Conservation (phyloP, 2,888 invertebrate species). For the Acronicta alni region DNA sequence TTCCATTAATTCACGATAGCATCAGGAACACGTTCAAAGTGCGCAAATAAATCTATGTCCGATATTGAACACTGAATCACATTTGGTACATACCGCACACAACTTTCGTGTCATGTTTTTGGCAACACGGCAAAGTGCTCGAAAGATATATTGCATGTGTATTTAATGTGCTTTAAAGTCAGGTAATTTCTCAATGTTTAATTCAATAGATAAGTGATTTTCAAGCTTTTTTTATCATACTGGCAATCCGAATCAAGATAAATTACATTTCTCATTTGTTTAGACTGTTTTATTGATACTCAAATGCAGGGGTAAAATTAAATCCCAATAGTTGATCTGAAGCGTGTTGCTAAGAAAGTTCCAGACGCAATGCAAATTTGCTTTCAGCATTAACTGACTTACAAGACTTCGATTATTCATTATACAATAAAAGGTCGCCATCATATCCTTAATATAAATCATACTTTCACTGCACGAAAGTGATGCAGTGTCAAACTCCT, state of each 20-base stretch:
- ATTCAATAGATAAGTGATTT: conserved; percentile 8
- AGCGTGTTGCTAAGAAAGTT: neutral
- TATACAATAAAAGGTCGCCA: conserved; percentile 49
- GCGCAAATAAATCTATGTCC: conserved; percentile 44
- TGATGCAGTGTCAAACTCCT: conserved; percentile 53
- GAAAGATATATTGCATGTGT: conserved; percentile 37
- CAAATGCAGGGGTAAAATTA: no score
- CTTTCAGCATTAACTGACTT: conserved; percentile 13
- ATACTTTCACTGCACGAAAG: conserved; percentile 56
- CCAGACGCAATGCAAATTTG: conserved; percentile 19
- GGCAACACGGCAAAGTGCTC: conserved; percentile 40
- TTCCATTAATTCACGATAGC: conserved; percentile 14
- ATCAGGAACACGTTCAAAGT: conserved; percentile 41
- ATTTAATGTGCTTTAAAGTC: conserved; percentile 35
- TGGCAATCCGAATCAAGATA: neutral
- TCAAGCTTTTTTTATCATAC: conserved; percentile 1
- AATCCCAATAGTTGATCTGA: no score
- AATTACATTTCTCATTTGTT: neutral
- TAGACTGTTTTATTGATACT: no score
- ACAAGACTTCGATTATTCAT: conserved; percentile 35
- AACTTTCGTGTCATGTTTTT: conserved; percentile 46
- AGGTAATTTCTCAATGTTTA: conserved; percentile 31
- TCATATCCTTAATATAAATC: conserved; percentile 56
- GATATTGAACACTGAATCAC: conserved; percentile 45
- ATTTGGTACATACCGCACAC: conserved; percentile 29